Evolutionary conservation across 2,113 vertebrate species (phyloP).

Genomic region (Ceyx cyanopectus): DNA sequence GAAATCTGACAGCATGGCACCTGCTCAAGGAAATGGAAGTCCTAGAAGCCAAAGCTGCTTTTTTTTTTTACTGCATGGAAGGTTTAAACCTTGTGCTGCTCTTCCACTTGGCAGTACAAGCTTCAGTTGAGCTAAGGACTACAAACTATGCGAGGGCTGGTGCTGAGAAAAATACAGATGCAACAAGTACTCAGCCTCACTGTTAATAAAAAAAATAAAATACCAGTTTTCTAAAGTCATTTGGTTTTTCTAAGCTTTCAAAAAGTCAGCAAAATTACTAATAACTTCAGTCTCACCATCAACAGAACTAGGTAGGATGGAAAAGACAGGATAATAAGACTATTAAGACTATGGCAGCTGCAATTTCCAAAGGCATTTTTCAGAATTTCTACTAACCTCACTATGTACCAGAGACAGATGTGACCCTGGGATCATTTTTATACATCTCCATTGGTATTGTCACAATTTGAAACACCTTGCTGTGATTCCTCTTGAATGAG

Average conservation of each 20-base stretch:
- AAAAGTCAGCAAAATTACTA: neutral
- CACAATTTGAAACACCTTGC: neutral
- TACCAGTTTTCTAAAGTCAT: neutral
- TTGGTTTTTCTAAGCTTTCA: neutral
- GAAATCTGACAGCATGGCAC: neutral
- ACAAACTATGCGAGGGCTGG: neutral
- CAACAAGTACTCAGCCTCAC: rapidly evolving
- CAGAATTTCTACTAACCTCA: neutral
- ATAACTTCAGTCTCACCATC: neutral
- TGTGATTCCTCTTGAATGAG: neutral
- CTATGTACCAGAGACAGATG: neutral
- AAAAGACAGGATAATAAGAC: neutral
- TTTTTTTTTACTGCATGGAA: neutral
- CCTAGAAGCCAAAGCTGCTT: neutral
- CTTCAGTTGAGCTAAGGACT: neutral
- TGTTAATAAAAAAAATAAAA: too few relatives aligned
- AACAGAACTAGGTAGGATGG: neutral
- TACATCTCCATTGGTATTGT: neutral
- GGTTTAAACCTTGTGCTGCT: neutral
- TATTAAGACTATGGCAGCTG: neutral
- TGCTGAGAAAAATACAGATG: neutral
- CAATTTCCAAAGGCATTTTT: neutral
- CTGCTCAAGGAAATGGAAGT: neutral
- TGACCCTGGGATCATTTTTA: neutral
- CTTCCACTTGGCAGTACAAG: neutral